Base-by-base conservation (phyloP, 2,888 invertebrate genomes). In the Tetragonisca angustula region DNA sequence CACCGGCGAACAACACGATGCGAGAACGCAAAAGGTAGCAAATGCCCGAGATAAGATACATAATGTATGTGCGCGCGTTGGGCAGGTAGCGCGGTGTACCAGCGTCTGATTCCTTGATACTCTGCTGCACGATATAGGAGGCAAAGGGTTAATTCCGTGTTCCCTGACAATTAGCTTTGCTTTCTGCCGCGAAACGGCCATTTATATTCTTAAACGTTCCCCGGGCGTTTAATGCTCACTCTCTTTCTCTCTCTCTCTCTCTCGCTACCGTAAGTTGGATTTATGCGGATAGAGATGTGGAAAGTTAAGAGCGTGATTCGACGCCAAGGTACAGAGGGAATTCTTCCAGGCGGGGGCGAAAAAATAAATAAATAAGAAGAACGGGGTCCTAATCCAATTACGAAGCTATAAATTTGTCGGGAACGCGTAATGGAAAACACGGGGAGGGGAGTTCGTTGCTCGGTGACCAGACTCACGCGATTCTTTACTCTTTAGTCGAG, bases 151-250 rank as follows among this genome's bases (percentile, higher is more conserved):
- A 54, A 71, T 59, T 36, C 56, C 70, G 21, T 65, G 52, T 61
- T 73, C 50, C n/a, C 52, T 73, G 52, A 64, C 50, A 73, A 73
- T 73, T 52, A 73, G 50, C 62, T 27, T 69, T 15, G 32, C 6
- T 24, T 65, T n/a, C 36, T 43, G 11, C 19, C n/a, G 15, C 15
- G 13, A 32, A 43, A 43, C 13, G n/a, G 27, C 19, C 24, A 32
- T 69, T 69, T 69, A 32, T 69, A 54, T 69, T 32, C 32, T 32
- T 69, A 50, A 69, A 69, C 15, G 27, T 19, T 54, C 19, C 27
- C 2, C 24, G 4, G 19, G 6, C 11, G 19, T 19, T 62, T 62
- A 62, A 61, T 27, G 19, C 61, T 17, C n/a, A n/a, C 9, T 36
- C 36, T 36, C 36, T 36, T 9, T 36, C 36, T 36, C 36, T 36